Base-by-base conservation (phyloP, 2,888 invertebrate genomes). In the Euzophera pinguis region DNA sequence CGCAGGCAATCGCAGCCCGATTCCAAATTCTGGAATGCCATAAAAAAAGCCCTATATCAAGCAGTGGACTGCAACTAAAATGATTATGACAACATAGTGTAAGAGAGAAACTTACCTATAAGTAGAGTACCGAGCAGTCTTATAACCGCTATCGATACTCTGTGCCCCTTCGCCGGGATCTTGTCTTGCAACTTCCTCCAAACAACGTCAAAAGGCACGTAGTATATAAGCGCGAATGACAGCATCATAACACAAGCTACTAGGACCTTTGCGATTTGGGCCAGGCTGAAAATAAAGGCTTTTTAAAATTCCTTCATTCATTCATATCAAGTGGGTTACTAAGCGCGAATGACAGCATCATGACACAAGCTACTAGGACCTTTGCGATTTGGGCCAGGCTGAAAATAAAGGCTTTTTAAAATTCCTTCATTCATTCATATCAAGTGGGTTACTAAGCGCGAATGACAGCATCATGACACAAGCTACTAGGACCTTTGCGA, bases 141-240 rank as follows among this genome's bases (percentile, higher is more conserved):
- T 0, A 90, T 22, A 0, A 62, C 80, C 3, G 82, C 76, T 51
- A 92, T 81, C 0, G 83, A 75, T 69, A 91, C 78, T 52, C 86
- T 78, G 45, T 91, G 91, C n/a, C 71, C 70, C 38, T 79, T 77
- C 9, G 82, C 73, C 0, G 91, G 87, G 8, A 92, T 71, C 9
- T 73, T 78, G 16, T 84, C 79, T 55, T 92, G 85, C 3, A 97
- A 72, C 58, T 92, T 91, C 37, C 94, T 93, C 96, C 97, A 98
- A 12, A 98, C 93, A 50, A 99, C 97, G 52, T 96, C 96, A 63
- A 97, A 93, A 0, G 99, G 98, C 1, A 99, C 98, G 82, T 96
- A 99, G 81, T 96, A 96, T 76, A 99, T 97, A 10, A 99, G 91
- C 3, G 97, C 96, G 73, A 97, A 99, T 0, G 98, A 96, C 59